Percentiles rank a stretch among this genome's conserved stretches.
phyloP scores from a whole-genome alignment of 2,888 invertebrate species.

The Amorpha juglandis region DNA sequence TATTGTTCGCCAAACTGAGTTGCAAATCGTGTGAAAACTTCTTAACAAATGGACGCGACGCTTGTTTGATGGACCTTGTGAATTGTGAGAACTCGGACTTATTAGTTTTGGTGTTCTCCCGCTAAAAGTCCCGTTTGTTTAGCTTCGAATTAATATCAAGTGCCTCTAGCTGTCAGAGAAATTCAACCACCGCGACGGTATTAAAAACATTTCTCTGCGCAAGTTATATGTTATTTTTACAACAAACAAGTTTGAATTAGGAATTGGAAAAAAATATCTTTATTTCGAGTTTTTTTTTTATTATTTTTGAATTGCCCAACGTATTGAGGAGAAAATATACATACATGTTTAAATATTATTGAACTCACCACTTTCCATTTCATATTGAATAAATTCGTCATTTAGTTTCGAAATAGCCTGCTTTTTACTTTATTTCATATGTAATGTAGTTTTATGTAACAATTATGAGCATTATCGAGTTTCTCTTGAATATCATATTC shows the following conservation, averaged over 20 bases:
- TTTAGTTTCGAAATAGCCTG: background rate
- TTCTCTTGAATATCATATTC: conserved; percentile 48
- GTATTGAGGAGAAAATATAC: too few species aligned
- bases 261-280: too few species aligned
- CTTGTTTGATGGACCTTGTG: conserved; percentile 46
- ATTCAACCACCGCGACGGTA: background rate
- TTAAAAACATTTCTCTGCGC: background rate
- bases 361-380: background rate
- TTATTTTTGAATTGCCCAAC: too few species aligned
- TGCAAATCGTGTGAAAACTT: conserved; percentile 44
- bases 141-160: conserved; percentile 29
- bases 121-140: conserved; percentile 36
- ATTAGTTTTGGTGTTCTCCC: conserved; percentile 42
- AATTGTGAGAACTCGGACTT: conserved; percentile 51
- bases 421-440: background rate
- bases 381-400: background rate
- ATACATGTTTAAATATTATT: background rate
- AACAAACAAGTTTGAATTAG: too few species aligned
- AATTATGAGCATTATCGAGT: conserved; percentile 5
- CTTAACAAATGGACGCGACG: conserved; percentile 40
- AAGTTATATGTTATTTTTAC: too few species aligned
- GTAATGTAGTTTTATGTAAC: background rate
- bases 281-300: too few species aligned
- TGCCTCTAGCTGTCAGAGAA: background rate
- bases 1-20: conserved; percentile 58